Base-by-base conservation (phyloP, 2,888 invertebrate genomes). In the Dynastes tityus region DNA sequence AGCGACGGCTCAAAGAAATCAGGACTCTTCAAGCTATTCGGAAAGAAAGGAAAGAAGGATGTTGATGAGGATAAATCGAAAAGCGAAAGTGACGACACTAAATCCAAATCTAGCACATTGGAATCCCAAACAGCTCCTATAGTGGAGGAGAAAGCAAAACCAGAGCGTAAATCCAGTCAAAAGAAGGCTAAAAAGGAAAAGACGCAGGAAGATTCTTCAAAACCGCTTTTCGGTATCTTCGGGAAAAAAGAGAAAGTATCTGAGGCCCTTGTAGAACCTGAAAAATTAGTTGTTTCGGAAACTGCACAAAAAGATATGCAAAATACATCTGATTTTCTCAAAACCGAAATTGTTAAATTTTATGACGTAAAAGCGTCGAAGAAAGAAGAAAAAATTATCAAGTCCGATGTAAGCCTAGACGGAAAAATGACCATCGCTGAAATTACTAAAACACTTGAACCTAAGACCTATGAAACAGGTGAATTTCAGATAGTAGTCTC, bases 401-500 rank as follows among this genome's bases (percentile, higher is more conserved):
- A 78, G 55, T 74, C 78, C 22, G 74, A 78, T 49, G 73, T 78
- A 13, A 65, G 40, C 40, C 37, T 78, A 45, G 74, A 78, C 58
- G 79, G 64, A 40, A 76, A 76, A 71, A 76, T 79, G 76, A 79
- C 70, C 13, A 76, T 74, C 16, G 76, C 74, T 49, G 76, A 79
- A 70, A 76, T 79, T 40, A 79, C 76, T 9, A 76, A 79, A 71
- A 76, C 70, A 9, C 68, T 61, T 9, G 76, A 76, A 37, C 76
- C 76, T 9, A 84, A 84, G 16, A 82, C 86, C 2, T 84, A 88
- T 22, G 86, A 87, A 82, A 84, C 85, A 64, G 86, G 85, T 79
- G 87, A 88, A 68, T 88, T 87, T 80, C 85, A 86, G 1, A 83
- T 88, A 40, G 84, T 86, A 53, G 84, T 88, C 45, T 86, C 87